Evolutionary conservation across 2,113 vertebrate species (phyloP), one percentile per base, ranked within the genome.

Genomic region (Nycticebus coucang): DNA sequence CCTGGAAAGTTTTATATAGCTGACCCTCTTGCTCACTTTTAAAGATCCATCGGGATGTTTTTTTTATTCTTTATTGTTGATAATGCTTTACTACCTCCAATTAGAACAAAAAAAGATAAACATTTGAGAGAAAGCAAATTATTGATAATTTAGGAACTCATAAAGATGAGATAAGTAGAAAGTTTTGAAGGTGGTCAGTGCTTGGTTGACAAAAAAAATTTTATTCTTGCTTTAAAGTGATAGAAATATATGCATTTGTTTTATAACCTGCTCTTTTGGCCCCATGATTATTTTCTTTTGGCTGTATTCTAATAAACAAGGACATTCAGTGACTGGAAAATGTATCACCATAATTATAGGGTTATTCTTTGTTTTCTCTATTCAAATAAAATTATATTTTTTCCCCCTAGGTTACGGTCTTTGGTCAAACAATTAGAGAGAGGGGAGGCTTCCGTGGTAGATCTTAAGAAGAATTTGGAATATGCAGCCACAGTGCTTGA

Each of bases 401-500:
- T 72, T 30, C 97, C 96, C 86, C 97, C 96, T 93, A 99, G 99
- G 97, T 98, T 99, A 95, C 97, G 99, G 89, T 99, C 99, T 98
- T 99, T 99, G 98, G 99, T 99, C 95, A 99, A 99, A 94, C 99
- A 99, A 28, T 97, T 99, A 97, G 99, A 99, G 95, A 99, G 99
- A 98, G 99, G 99, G 22, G 99, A 99, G 96, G 99, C 99, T 91
- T 99, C 99, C 0, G 99, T 99, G 45, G 98, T 98, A 33, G 99
- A 99, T 97, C 98, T 99, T 62, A 99, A 99, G 99, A 99, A 99
- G 98, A 99, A 99, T 98, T 98, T 99, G 33, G 99, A 99, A 97
- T 99, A 99, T 98, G 99, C 99, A 1, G 99, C 99, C 0, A 99
- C 99, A 5, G 99, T 99, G 93, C 98, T 99, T 89, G 99, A 99